phyloP scores from a whole-genome alignment of 2,888 invertebrate species.

The Lycocerus yunnanus region DNA sequence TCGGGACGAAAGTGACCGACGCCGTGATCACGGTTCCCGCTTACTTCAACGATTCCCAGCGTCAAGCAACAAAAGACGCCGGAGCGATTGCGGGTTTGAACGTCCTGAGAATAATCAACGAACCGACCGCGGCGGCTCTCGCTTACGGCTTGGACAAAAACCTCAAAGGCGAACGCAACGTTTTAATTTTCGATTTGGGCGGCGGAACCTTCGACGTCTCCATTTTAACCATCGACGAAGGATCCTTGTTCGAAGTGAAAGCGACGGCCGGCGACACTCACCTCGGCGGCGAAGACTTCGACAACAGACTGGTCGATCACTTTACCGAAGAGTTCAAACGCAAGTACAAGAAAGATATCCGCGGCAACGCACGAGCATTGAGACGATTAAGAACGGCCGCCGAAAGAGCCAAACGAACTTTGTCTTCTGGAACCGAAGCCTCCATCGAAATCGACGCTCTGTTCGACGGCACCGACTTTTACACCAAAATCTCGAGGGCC shows the following conservation, averaged over 20 bases:
- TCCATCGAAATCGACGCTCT: constrained; percentile 76
- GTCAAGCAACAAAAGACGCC: constrained; percentile 73
- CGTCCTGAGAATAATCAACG: constrained; percentile 68
- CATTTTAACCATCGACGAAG: constrained; percentile 67
- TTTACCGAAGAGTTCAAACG: constrained; percentile 73
- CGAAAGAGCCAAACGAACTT: constrained; percentile 76
- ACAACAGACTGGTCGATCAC: constrained; percentile 69
- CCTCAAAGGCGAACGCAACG: constrained; percentile 52
- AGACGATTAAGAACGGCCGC: constrained; percentile 75
- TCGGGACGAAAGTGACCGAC: constrained; percentile 71
- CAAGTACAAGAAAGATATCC: constrained; percentile 72
- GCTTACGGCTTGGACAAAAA: constrained; percentile 61
- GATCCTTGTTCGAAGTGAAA: constrained; percentile 61
- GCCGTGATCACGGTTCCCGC: constrained; percentile 83
- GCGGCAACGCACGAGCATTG: constrained; percentile 67
- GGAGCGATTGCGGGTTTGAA: constrained; percentile 70
- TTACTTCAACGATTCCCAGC: constrained; percentile 69
- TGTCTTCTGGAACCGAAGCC: constrained; percentile 78
- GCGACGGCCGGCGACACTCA: constrained; percentile 62
- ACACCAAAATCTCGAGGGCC: constrained; percentile 73
- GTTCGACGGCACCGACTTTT: constrained; percentile 74
- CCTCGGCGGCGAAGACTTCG: constrained; percentile 55
- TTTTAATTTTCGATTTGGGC: constrained; percentile 62
- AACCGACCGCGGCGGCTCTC: constrained; percentile 66
- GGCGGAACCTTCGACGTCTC: constrained; percentile 71